Conservation (phyloP, 2,113 vertebrate species). For the Prochilodus magdalenae region DNA sequence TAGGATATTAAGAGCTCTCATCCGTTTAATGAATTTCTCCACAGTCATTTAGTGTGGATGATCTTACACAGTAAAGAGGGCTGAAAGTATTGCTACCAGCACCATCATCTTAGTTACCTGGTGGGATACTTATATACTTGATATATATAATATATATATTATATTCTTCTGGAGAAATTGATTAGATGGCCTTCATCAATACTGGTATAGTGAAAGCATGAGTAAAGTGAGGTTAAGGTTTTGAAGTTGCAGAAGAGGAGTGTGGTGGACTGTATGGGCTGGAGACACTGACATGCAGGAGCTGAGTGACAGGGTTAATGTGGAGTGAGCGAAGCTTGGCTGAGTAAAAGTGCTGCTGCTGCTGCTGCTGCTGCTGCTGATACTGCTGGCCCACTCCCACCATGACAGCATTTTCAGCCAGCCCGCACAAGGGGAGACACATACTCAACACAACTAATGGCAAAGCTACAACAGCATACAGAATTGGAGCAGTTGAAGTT, state of each 20-base stretch:
- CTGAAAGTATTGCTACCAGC: background rate
- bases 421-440: background rate
- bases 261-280: background rate
- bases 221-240: no score
- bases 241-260: no score
- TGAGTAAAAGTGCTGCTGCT: background rate
- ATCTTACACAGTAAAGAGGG: background rate
- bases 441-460: background rate
- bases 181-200: no score
- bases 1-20: background rate
- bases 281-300: background rate
- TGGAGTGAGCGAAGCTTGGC: background rate
- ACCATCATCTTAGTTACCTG: background rate
- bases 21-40: background rate
- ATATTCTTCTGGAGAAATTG: background rate
- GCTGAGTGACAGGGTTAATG: conserved; percentile 1
- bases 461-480: background rate
- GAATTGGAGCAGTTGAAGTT: background rate
- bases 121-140: no score
- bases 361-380: background rate
- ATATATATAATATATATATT: background rate
- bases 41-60: background rate
- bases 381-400: background rate
- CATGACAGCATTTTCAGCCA: background rate
- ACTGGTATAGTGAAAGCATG: no score